Evolutionary conservation across 2,113 vertebrate genomes (phyloP).

Genomic region (Galbula dea): DNA sequence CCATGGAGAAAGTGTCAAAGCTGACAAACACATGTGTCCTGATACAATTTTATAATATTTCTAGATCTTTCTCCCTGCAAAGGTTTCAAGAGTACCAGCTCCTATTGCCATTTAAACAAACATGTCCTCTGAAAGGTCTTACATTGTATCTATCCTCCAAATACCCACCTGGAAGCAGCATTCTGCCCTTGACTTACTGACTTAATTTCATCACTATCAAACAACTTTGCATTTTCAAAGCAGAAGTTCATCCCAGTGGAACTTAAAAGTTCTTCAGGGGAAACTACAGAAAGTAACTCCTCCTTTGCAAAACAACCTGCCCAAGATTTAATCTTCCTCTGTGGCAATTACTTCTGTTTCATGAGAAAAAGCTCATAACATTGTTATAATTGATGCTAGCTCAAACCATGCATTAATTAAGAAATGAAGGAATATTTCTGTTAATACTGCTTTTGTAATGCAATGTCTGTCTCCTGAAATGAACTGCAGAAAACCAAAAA

Average conservation of each 20-base stretch:
- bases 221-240: neutral
- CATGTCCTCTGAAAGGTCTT: neutral
- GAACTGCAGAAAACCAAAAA: constrained; percentile 27
- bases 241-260: neutral
- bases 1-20: neutral
- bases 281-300: neutral
- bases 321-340: constrained; percentile 39
- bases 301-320: neutral
- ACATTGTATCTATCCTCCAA: neutral
- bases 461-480: neutral
- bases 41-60: neutral
- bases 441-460: neutral
- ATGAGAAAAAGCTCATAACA: neutral
- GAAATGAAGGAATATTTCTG: neutral
- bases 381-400: neutral
- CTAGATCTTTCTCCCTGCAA: neutral
- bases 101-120: neutral
- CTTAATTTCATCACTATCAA: neutral
- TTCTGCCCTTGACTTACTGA: neutral
- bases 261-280: neutral
- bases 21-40: neutral
- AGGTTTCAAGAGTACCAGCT: neutral
- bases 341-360: neutral
- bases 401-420: constrained; percentile 13
- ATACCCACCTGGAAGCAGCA: neutral